These are phyloP conservation scores for Peromyscus melanophrys DNA, from an alignment of 2,797 vertebrate genomes.

Conservation along the genomic window DNA sequence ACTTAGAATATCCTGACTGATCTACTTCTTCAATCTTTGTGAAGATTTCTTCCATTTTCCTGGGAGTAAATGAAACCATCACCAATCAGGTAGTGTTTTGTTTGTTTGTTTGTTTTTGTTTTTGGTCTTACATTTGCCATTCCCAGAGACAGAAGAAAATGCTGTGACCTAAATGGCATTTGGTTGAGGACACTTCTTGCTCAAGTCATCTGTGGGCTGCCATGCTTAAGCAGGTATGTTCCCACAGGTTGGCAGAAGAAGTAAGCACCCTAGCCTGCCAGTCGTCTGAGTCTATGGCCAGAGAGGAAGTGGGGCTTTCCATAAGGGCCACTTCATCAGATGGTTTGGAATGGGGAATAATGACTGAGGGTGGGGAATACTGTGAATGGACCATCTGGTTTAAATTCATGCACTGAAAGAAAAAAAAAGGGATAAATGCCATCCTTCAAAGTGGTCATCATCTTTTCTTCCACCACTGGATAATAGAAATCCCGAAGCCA, in stretches of 20 bases:
- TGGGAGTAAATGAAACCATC: conserved; percentile 25
- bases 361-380: background rate
- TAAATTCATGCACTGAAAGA: conserved; percentile 50
- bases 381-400: conserved; percentile 71
- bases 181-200: background rate
- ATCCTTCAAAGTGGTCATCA: conserved; percentile 45
- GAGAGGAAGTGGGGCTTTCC: conserved; percentile 58
- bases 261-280: background rate
- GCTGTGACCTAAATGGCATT: fast-evolving
- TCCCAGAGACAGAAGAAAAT: conserved; percentile 30
- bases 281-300: background rate
- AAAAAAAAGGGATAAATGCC: conserved; percentile 33
- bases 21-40: background rate
- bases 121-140: background rate
- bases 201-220: background rate
- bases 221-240: background rate
- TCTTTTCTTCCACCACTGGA: conserved; percentile 60
- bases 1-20: background rate
- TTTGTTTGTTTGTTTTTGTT: too few relatives aligned
- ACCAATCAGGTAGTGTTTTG: background rate
- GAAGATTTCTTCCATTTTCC: background rate
- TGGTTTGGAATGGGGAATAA: background rate
- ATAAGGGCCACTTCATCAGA: background rate
- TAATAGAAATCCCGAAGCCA: conserved; percentile 62
- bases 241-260: background rate